Percentiles rank a stretch among this genome's conserved stretches.
Evolutionary conservation across 2,113 vertebrate genomes (phyloP).

Genomic region (Piaya cayana): DNA sequence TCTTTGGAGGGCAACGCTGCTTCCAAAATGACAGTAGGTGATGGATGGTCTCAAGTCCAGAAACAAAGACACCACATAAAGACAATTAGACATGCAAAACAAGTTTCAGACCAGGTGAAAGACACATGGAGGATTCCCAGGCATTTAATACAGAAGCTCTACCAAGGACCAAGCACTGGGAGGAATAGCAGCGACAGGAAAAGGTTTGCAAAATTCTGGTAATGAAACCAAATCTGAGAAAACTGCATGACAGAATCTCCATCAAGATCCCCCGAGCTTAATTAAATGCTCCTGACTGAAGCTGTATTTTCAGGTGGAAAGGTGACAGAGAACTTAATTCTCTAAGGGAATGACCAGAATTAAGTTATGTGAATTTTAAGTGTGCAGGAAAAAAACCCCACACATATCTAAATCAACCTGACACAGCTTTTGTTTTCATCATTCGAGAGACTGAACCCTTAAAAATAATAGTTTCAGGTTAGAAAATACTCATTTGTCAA

Average conservation of each 20-base stretch:
- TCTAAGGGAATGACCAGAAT: background rate
- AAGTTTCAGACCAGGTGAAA: background rate
- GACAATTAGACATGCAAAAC: background rate
- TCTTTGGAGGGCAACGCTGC: conserved; percentile 28
- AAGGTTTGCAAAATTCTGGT: background rate
- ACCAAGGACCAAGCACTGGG: too few relatives aligned
- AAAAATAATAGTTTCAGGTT: conserved; percentile 1
- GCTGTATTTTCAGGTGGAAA: background rate
- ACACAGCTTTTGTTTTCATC: background rate
- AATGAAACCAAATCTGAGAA: accelerated
- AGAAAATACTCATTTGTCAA: conserved; percentile 55
- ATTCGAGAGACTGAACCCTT: background rate
- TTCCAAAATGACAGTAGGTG: conserved; percentile 71
- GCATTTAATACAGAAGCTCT: background rate
- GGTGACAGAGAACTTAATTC: background rate
- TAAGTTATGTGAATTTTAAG: background rate
- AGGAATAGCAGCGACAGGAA: background rate
- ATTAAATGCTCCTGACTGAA: background rate
- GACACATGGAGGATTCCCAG: background rate
- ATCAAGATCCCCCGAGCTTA: background rate
- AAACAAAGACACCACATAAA: background rate
- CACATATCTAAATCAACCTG: background rate
- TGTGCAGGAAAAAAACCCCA: too few relatives aligned
- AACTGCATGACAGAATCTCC: background rate
- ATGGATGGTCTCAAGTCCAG: background rate